Conservation (phyloP, 2,113 vertebrate species). For the Tricholaema leucomelas region DNA sequence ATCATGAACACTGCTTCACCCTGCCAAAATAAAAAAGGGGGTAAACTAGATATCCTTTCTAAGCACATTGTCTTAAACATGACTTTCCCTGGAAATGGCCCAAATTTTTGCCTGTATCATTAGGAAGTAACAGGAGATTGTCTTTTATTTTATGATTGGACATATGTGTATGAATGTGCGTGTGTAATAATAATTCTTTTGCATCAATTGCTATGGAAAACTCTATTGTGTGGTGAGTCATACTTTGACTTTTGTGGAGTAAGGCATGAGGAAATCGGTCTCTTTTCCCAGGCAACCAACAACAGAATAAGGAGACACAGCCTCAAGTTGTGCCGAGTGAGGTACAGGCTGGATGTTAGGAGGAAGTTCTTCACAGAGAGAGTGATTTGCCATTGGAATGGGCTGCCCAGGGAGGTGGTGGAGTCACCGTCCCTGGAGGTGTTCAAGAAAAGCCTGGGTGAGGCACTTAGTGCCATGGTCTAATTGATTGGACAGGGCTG, state of each 20-base stretch:
- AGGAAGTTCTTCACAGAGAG: no score
- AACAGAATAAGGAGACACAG: no score
- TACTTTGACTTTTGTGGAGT: constrained; percentile 15
- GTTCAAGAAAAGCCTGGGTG: no score
- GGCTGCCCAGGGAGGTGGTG: no score
- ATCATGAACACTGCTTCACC: neutral
- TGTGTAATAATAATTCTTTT: neutral
- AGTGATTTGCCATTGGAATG: no score
- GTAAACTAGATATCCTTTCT: neutral
- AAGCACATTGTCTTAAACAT: neutral
- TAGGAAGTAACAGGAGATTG: neutral
- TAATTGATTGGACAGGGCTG: no score
- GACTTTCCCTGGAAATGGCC: neutral
- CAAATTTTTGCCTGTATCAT: neutral
- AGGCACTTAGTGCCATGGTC: no score
- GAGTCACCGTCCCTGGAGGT: no score
- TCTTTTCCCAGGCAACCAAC: no score
- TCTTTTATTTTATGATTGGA: neutral
- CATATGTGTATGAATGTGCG: neutral
- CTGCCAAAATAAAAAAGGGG: neutral
- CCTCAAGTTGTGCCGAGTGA: no score
- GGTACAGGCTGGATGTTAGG: no score
- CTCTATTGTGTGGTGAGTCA: constrained; percentile 2
- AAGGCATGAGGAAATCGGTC: no score
- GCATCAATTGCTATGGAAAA: constrained; percentile 26